These are phyloP conservation scores for Melanotaenia parkinsoni DNA, from an alignment of 2,797 vertebrate species.

Conservation along the genomic window DNA sequence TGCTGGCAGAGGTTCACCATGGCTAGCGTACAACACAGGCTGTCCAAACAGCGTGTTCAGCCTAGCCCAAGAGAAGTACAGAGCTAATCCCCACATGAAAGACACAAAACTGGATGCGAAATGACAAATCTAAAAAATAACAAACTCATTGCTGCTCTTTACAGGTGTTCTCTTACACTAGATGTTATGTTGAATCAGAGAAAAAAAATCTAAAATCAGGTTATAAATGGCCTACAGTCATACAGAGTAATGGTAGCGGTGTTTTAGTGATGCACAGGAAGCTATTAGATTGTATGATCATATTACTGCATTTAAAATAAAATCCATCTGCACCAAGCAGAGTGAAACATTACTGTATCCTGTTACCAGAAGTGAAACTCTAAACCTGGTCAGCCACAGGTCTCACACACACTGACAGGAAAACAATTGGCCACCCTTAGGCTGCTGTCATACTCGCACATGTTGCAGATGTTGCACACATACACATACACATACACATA, in stretches of 20 bases:
- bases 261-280: conserved; percentile 24
- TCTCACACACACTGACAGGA: conserved; percentile 48
- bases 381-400: conserved; percentile 27
- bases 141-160: conserved; percentile 9
- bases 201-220: conserved; percentile 9
- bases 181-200: conserved; percentile 19
- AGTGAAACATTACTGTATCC: conserved; percentile 48
- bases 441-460: not conserved
- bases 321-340: conserved; percentile 46
- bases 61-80: conserved; percentile 66
- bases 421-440: conserved; percentile 33
- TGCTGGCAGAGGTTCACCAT: conserved; percentile 49
- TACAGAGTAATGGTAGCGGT: conserved; percentile 9
- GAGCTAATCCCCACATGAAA: conserved; percentile 51
- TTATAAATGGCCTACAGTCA: conserved; percentile 5
- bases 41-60: conserved; percentile 67
- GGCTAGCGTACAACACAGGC: conserved; percentile 45
- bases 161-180: conserved; percentile 21
- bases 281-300: conserved; percentile 39
- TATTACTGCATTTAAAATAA: conserved; percentile 34
- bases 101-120: conserved; percentile 47
- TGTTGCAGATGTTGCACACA: conserved; percentile 13
- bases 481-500: conserved; percentile 27
- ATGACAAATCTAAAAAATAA: conserved; percentile 38
- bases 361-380: conserved; percentile 52